A percentile compares a stretch with the other conserved stretches of the same genome.
Conservation (phyloP, 2,888 invertebrate species). For the Rhingia rostrata region DNA sequence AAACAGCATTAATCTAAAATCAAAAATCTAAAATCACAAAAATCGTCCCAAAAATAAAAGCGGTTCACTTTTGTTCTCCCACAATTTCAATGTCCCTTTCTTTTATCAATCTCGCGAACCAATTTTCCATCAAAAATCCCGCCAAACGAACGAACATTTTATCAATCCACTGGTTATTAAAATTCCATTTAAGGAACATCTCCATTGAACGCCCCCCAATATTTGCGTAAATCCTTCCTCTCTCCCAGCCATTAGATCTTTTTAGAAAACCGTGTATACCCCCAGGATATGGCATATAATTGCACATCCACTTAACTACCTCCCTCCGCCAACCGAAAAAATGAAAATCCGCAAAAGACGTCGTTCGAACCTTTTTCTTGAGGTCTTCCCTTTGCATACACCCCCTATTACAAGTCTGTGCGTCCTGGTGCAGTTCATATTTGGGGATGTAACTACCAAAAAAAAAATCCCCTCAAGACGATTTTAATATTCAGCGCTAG, state of each 20-base stretch:
- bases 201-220: not conserved
- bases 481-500: slow-evolving; percentile 50
- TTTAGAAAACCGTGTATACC: slow-evolving; percentile 46
- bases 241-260: slow-evolving; percentile 23
- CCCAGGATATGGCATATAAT: slow-evolving; percentile 51
- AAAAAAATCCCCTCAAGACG: slow-evolving; percentile 1
- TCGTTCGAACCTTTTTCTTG: not conserved
- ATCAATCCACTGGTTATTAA: slow-evolving; percentile 34
- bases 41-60: no score
- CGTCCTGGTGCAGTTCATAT: not conserved
- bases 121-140: not conserved
- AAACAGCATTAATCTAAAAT: no score
- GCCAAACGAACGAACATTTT: not conserved
- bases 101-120: not conserved
- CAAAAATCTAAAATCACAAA: no score
- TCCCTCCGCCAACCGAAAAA: not conserved
- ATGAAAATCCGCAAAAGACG: slow-evolving; percentile 14
- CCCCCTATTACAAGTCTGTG: not conserved
- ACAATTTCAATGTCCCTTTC: no score
- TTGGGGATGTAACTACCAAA: not conserved
- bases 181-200: slow-evolving; percentile 37
- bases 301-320: slow-evolving; percentile 64
- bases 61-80: no score
- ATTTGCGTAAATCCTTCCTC: not conserved
- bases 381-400: not conserved